Evolutionary conservation across 2,888 invertebrate species (phyloP).

Genomic region (Agrilus mali): DNA sequence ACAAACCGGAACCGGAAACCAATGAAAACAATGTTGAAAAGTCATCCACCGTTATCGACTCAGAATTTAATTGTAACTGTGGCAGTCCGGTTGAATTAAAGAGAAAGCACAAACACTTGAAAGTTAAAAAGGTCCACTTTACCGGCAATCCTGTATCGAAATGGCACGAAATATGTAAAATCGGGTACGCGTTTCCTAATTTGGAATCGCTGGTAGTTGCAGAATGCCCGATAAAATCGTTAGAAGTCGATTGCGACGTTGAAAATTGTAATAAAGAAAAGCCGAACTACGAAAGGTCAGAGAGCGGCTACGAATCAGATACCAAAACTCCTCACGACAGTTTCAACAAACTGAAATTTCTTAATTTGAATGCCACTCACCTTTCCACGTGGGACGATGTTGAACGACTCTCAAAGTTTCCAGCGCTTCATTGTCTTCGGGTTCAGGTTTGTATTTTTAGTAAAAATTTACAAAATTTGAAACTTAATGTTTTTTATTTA

Average conservation of each 20-base stretch:
- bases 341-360: slow-evolving; percentile 57
- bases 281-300: slow-evolving; percentile 35
- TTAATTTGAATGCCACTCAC: slow-evolving; percentile 76
- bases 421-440: slow-evolving; percentile 68
- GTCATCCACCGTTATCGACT: slow-evolving; percentile 10
- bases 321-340: slow-evolving; percentile 45
- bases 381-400: slow-evolving; percentile 82
- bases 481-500: too few relatives aligned
- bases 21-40: slow-evolving; percentile 12
- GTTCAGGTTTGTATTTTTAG: slow-evolving; percentile 47
- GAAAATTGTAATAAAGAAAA: slow-evolving; percentile 12
- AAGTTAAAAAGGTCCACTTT: slow-evolving; percentile 71
- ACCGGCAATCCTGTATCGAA: slow-evolving; percentile 75
- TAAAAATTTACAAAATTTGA: not conserved
- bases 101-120: slow-evolving; percentile 39
- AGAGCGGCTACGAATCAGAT: slow-evolving; percentile 46
- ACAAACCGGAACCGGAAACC: slow-evolving; percentile 10
- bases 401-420: slow-evolving; percentile 73
- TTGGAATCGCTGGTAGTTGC: slow-evolving; percentile 76
- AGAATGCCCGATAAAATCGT: slow-evolving; percentile 62
- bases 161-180: slow-evolving; percentile 72
- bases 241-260: slow-evolving; percentile 25
- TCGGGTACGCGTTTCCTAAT: slow-evolving; percentile 77
- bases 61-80: slow-evolving; percentile 23
- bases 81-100: slow-evolving; percentile 21